Evolutionary conservation across 2,113 vertebrate genomes (phyloP), one percentile per base, ranked within the genome.

Genomic region (Spea multiplicata): DNA sequence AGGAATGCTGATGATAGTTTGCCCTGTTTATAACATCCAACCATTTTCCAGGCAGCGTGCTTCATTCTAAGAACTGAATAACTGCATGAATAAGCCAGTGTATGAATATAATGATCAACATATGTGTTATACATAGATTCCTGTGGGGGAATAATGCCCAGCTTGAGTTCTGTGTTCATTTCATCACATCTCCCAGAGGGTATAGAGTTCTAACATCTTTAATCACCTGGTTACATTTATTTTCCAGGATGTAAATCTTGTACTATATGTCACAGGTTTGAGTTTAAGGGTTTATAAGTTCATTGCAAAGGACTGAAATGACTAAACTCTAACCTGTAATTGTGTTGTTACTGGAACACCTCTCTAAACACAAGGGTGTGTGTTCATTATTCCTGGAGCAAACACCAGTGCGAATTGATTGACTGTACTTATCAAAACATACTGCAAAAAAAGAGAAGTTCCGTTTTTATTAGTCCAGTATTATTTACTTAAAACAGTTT

Each of bases 261-360:
- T 3, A 44, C 8, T 10, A 72, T 57, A 72, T 52, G 45, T 57
- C 50, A 72, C 70, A 72, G 70, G 10, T 72, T 57, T 10, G 13
- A 67, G 50, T 57, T 44, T 30, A 72, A 45, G 16, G 14, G 50
- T 57, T 45, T 55, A 72, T 1, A 44, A 57, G 3, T 1, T 8
- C 30, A 44, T 44, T 57, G 50, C 52, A 52, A 12, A 30, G 8
- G 44, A 72, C 5, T 16, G 45, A 67, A 67, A 66, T 8, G 8
- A 67, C 6, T 3, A 67, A 12, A 67, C 45, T 67, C 45, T 67
- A 30, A 7, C 5, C 16, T 67, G 14, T 44, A 5, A 9, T 44
- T 9, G 9, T 59, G 55, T 59, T 9, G 55, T 9, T 13, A 59
- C 3, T 13, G 8, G 14, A 59, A 4, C 55, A 59, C 6, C 4